phyloP scores from a whole-genome alignment of 2,797 vertebrate species.

The Spinibarbus caldwelli region DNA sequence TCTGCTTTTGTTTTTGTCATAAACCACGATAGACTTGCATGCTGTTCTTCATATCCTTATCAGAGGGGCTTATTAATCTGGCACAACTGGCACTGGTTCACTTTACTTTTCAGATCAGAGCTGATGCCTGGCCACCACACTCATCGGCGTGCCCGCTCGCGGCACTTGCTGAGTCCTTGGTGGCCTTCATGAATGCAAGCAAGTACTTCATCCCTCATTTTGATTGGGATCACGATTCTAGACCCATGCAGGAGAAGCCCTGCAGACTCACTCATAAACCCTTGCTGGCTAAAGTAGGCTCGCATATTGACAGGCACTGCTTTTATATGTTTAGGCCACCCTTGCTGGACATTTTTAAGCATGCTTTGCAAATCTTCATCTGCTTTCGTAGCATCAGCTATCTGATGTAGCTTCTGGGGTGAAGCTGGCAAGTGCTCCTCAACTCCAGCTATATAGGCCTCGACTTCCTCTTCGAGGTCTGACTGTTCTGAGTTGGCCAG shows the following conservation, averaged over 20 bases:
- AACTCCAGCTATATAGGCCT: neutral
- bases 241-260: neutral
- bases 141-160: neutral
- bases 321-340: neutral
- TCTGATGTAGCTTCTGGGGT: neutral
- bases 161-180: constrained; percentile 6
- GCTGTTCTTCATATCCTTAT: neutral
- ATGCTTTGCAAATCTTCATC: neutral
- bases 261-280: neutral
- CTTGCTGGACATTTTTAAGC: neutral
- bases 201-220: neutral
- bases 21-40: too few relatives aligned
- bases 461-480: neutral
- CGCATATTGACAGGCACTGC: neutral
- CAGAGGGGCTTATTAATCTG: neutral
- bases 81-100: neutral
- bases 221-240: neutral
- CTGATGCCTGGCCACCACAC: neutral
- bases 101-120: neutral
- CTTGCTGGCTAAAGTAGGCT: neutral
- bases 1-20: too few relatives aligned
- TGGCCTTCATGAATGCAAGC: neutral
- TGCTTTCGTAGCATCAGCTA: neutral
- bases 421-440: neutral
- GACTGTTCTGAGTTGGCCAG: neutral